These are phyloP conservation scores for Saturnia japonica DNA, from an alignment of 2,888 invertebrate species.

Conservation along the genomic window DNA sequence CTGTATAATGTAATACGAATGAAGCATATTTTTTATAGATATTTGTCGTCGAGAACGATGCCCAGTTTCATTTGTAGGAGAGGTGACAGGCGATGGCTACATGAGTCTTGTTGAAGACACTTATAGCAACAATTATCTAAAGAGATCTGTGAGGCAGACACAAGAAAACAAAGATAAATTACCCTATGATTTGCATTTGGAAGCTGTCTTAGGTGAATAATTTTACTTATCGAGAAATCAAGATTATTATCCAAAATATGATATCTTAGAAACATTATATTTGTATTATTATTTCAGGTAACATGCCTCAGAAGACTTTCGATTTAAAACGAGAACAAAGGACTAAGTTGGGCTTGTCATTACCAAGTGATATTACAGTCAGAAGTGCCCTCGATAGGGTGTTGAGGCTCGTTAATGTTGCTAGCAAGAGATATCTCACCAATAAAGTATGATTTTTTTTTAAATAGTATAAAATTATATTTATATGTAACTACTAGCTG, in stretches of 20 bases:
- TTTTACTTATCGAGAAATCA: constrained; percentile 24
- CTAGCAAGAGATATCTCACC: constrained; percentile 96
- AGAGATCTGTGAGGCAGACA: constrained; percentile 62
- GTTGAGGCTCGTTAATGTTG: constrained; percentile 93
- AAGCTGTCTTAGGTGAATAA: constrained; percentile 90
- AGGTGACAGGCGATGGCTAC: constrained; percentile 93
- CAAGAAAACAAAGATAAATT: constrained; percentile 68
- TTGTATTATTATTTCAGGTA: constrained; percentile 51
- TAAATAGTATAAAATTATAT: no score
- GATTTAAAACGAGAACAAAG: constrained; percentile 78
- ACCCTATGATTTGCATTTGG: constrained; percentile 94
- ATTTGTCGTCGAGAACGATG: constrained; percentile 95
- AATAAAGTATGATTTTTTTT: constrained; percentile 87
- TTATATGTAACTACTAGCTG: no score
- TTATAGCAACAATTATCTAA: constrained; percentile 62
- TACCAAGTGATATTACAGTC: constrained; percentile 83
- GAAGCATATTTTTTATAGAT: constrained; percentile 46
- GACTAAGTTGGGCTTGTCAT: constrained; percentile 73
- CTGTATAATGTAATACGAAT: no score
- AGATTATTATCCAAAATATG: constrained; percentile 14
- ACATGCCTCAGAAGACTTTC: constrained; percentile 83
- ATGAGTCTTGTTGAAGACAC: constrained; percentile 86
- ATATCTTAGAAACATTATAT: not conserved
- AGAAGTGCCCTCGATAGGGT: constrained; percentile 88
- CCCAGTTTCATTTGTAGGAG: constrained; percentile 95